phyloP scores from a whole-genome alignment of 2,113 vertebrate genomes.

The Suricata suricatta region DNA sequence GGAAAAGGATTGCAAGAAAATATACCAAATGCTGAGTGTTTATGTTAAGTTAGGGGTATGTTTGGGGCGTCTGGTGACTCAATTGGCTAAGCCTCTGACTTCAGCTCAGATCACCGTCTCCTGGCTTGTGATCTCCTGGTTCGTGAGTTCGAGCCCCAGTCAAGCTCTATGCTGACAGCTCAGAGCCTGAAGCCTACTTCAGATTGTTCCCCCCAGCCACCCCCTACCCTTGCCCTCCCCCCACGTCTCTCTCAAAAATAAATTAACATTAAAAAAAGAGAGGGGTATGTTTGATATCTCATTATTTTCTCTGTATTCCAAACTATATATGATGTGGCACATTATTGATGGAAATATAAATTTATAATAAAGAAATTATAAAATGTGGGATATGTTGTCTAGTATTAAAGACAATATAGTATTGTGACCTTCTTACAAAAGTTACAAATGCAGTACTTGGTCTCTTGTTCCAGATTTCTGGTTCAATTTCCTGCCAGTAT shows the following conservation, averaged over 20 bases:
- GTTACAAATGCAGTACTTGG: conserved; percentile 46
- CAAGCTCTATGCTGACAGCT: too few relatives aligned
- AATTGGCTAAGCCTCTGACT: too few relatives aligned
- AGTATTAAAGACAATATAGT: conserved; percentile 20
- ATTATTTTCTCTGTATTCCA: conserved; percentile 38
- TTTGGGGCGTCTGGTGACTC: too few relatives aligned
- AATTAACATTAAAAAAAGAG: too few relatives aligned
- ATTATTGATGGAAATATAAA: neutral
- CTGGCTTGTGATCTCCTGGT: too few relatives aligned
- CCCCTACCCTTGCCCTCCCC: too few relatives aligned
- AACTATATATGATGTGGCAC: neutral
- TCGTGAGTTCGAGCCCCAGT: too few relatives aligned
- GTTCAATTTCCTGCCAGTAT: conserved; percentile 73
- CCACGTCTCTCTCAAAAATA: too few relatives aligned
- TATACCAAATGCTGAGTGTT: neutral
- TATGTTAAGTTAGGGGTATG: neutral
- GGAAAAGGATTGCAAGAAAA: neutral
- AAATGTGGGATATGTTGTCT: neutral
- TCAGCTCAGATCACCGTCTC: too few relatives aligned
- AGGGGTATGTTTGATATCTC: neutral
- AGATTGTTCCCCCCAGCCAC: too few relatives aligned
- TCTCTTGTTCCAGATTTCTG: conserved; percentile 68
- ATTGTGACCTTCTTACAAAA: conserved; percentile 59
- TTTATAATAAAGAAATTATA: neutral
- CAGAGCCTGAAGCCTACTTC: too few relatives aligned